Evolutionary conservation across 2,888 invertebrate genomes (phyloP).

Genomic region (Polyommatus iphigenia): DNA sequence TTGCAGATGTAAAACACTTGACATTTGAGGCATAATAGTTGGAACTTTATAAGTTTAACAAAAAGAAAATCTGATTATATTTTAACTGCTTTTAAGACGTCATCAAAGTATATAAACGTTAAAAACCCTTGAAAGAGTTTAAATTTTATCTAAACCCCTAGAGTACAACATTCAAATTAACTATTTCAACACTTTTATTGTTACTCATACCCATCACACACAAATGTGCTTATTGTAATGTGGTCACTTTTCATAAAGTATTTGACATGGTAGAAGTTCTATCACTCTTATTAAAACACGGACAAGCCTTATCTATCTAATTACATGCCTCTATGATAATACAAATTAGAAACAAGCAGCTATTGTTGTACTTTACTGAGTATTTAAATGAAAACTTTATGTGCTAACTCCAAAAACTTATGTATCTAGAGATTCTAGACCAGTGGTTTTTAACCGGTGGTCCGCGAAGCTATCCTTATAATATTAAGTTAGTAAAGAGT

Average conservation of each 20-base stretch:
- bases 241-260: neutral
- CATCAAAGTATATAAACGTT: neutral
- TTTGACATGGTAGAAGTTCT: neutral
- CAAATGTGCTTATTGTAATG: neutral
- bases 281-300: neutral
- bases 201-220: neutral
- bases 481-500: too few relatives aligned
- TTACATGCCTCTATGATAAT: constrained; percentile 6
- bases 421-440: too few relatives aligned
- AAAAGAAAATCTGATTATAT: neutral
- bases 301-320: neutral
- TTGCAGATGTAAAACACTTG: neutral
- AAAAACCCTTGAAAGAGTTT: neutral
- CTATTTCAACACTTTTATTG: neutral
- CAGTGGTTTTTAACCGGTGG: too few relatives aligned
- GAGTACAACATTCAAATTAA: neutral
- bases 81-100: neutral
- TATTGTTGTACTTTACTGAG: neutral
- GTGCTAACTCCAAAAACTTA: too few relatives aligned
- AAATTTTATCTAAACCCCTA: neutral
- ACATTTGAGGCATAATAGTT: neutral
- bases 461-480: too few relatives aligned
- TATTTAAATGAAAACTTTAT: too few relatives aligned
- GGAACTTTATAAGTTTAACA: neutral
- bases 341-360: neutral